Conservation (phyloP, 1,140 invertebrate genomes). For the Papilio machaon region DNA sequence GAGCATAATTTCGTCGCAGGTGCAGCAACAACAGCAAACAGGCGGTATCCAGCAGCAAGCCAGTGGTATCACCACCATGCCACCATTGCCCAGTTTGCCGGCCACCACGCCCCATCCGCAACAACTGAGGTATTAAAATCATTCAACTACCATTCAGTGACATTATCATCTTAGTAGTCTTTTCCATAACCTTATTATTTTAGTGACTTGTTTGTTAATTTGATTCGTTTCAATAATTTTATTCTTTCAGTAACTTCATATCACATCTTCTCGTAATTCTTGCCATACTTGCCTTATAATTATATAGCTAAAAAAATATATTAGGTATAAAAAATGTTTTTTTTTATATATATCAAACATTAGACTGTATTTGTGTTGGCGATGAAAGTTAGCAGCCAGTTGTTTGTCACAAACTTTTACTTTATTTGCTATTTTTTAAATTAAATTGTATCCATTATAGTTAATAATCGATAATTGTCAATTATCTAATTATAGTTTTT, state of each 20-base stretch:
- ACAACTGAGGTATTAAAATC: conserved; percentile 66
- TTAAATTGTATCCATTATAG: neutral
- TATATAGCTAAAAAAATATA: too few species aligned
- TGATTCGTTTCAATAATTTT: too few species aligned
- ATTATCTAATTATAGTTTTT: neutral
- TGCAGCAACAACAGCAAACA: conserved; percentile 63
- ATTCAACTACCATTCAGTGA: neutral
- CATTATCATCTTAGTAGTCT: neutral
- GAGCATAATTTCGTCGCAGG: conserved; percentile 42
- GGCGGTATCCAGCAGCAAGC: conserved; percentile 67
- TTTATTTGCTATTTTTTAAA: neutral
- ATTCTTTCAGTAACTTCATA: too few species aligned
- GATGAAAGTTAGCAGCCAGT: neutral
- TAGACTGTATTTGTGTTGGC: too few species aligned
- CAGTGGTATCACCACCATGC: conserved; percentile 64
- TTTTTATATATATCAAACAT: too few species aligned
- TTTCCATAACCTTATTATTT: neutral
- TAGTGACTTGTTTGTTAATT: neutral
- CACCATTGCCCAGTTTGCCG: conserved; percentile 72
- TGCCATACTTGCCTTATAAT: too few species aligned
- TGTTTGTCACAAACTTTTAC: neutral
- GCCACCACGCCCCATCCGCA: conserved; percentile 73
- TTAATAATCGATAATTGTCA: neutral
- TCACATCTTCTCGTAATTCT: too few species aligned
- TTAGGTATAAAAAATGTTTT: too few species aligned